Conservation (phyloP, 2,797 vertebrate species). For the Naso thynnoides region DNA sequence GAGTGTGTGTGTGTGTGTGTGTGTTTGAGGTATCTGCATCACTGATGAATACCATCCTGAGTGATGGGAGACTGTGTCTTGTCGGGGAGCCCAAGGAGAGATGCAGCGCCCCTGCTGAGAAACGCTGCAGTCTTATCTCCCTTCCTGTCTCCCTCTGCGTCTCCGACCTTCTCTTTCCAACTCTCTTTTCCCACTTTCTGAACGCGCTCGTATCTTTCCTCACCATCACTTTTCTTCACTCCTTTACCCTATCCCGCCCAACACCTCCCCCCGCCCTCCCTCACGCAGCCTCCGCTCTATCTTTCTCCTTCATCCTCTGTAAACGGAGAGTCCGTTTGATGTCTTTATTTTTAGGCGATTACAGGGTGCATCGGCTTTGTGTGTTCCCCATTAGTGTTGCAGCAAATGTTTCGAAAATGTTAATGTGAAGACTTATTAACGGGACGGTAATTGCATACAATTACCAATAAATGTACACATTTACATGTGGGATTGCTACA, state of each 20-base stretch:
- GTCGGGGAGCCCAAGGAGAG: slow-evolving; percentile 70
- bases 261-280: slow-evolving; percentile 28
- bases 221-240: slow-evolving; percentile 72
- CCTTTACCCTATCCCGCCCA: slow-evolving; percentile 48
- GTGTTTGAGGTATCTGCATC: slow-evolving; percentile 60
- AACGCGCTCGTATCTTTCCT: slow-evolving; percentile 71
- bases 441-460: slow-evolving; percentile 68
- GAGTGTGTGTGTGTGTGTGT: slow-evolving; percentile 1
- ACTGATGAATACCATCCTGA: slow-evolving; percentile 67
- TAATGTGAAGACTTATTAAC: slow-evolving; percentile 54
- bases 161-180: slow-evolving; percentile 76
- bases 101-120: slow-evolving; percentile 67
- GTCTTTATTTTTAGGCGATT: slow-evolving; percentile 74
- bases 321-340: slow-evolving; percentile 72
- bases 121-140: slow-evolving; percentile 79
- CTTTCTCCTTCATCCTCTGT: slow-evolving; percentile 67
- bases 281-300: slow-evolving; percentile 51
- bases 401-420: slow-evolving; percentile 51
- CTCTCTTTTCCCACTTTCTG: slow-evolving; percentile 70
- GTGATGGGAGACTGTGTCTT: slow-evolving; percentile 65
- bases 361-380: slow-evolving; percentile 47
- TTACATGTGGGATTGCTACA: slow-evolving; percentile 58
- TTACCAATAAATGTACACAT: slow-evolving; percentile 70
- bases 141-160: slow-evolving; percentile 68
- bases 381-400: slow-evolving; percentile 60